Evolutionary conservation across 2,797 vertebrate genomes (phyloP), one percentile per base, ranked within the genome.

Genomic region (Argentina silus): DNA sequence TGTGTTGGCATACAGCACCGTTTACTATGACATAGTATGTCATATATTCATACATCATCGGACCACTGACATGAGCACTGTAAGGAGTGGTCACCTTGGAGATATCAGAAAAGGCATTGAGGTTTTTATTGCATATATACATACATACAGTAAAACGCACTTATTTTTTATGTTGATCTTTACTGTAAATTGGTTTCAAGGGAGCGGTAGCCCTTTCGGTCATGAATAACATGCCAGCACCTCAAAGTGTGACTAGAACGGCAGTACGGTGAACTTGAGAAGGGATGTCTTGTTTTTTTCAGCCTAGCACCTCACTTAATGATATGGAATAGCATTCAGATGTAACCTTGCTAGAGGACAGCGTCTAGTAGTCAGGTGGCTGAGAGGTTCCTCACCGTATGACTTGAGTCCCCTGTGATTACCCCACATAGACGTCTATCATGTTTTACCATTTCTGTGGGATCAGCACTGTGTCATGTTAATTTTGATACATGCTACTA

Each of bases 161-260:
- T 36, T 47, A 12, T 17, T 5, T 48, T 48, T 75, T 67, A 60
- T 42, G 55, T 73, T 66, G n/a, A 15, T 68, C 43, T 67, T 51
- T 43, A 69, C 57, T 51, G 12, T 61, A 47, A 67, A 63, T 59
- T 6, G 14, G 53, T 67, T 67, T 67, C 75, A 72, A 61, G 75
- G 76, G 67, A 78, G 72, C 67, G 8, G 42, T 69, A 36, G 47
- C 43, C 42, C 63, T 47, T 23, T 63, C 63, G 56, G 55, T 79
- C 21, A 45, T 64, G 47, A 56, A 17, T 23, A 57, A 23, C 17
- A 21, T 27, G 43, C 21, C 21, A 36, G 23, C 56, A n/a, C 44
- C 47, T 57, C 42, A 7, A 36, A 23, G 44, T 45, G 51, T 74
- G 53, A 65, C 21, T 14, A 70, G 64, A 74, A 70, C 67, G 55